Base-by-base conservation (phyloP, 30 jellyfish, hydroid and myxozoan species). In the Aurelia sp. region DNA sequence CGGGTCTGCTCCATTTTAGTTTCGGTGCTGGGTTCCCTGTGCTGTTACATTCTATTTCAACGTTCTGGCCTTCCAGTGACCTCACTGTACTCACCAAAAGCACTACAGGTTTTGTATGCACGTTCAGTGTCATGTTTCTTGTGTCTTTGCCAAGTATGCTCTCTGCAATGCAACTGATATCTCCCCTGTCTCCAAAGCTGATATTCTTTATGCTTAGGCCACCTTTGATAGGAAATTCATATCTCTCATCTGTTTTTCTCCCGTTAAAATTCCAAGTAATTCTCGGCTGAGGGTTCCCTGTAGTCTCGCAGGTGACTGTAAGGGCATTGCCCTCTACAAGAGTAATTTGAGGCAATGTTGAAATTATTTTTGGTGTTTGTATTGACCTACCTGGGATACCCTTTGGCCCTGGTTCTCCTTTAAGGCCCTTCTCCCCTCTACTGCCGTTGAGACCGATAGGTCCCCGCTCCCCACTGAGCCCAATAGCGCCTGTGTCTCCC, bases 251-350 rank as follows among this genome's bases (percentile, higher is more conserved):
- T 30, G 63, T 33, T 23, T 61, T 59, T 52, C 63, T 78, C 16
- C 88, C 88, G 13, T 78, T 62, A 17, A 48, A 51, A 41, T 55
- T 63, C 88, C 74, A 78, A 27, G 88, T 8, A 3, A 78, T 20
- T 40, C 9, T 37, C 3, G 88, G 88, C 79, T 78, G 20, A 16
- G 88, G 88, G 69, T 78, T 33, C 41, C 88, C 88, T 23, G 77
- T 44, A 13, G 88, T 78, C 40, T 31, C 23, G 51, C 88, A 78
- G 3, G 12, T 37, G 50, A 78, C 48, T 7, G 79, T 78, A 15
- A 72, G 71, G 33, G 41, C 12, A 13, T 21, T 11, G 4, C 53
- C 19, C 53, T 40, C 64, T 17, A 18, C 19, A 13, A 18, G 61
- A 11, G 88, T 19, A 3, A 63, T 44, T 13, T 17, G 7, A n/a